A percentile compares a stretch with the other conserved stretches of the same genome.
These are phyloP conservation scores for Enteromius treurensis DNA, from an alignment of 2,797 vertebrate species.

Conservation along the genomic window DNA sequence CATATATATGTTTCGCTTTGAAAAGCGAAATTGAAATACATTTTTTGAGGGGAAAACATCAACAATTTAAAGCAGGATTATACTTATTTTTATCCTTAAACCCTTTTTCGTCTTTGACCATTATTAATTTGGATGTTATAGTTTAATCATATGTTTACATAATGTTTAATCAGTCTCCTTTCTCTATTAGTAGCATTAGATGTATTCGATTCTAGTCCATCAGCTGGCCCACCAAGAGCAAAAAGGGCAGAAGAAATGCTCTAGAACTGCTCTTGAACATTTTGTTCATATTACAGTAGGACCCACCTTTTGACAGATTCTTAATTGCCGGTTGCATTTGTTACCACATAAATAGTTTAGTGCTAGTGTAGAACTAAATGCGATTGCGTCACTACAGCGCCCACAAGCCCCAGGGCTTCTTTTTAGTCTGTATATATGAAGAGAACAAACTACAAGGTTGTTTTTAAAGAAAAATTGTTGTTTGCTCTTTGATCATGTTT, in stretches of 20 bases:
- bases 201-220: neutral
- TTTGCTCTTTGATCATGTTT: neutral
- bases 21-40: no score
- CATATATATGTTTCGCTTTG: no score
- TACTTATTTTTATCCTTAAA: no score
- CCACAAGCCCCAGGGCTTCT: neutral
- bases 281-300: neutral
- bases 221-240: neutral
- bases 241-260: neutral
- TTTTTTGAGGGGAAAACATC: no score
- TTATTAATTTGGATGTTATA: neutral
- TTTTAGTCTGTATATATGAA: constrained; percentile 2
- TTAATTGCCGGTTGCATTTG: neutral
- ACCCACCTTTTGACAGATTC: neutral
- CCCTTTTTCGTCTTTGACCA: no score
- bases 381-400: neutral
- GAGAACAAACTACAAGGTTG: neutral
- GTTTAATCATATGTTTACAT: neutral
- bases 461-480: neutral
- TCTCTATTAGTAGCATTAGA: neutral
- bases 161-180: neutral
- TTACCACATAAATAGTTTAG: neutral
- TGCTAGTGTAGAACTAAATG: neutral
- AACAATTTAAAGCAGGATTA: no score
- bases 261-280: neutral